Base-by-base conservation (phyloP, 2,797 vertebrate species). In the Pipistrellus kuhlii region DNA sequence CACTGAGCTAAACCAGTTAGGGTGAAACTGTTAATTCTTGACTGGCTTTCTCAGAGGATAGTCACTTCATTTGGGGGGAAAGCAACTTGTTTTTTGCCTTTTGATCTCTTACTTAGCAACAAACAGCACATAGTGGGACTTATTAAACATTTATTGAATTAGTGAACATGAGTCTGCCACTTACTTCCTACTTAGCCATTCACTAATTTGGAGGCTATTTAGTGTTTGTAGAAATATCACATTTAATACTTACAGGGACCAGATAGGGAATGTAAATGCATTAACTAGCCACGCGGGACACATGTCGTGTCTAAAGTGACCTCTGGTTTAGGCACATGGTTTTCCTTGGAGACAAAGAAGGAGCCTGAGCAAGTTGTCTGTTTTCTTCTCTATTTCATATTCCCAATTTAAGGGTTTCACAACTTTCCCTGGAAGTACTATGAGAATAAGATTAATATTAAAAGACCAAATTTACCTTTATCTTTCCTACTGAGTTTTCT, bases 381-480 rank as follows among this genome's bases (percentile, higher is more conserved):
- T 21, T 93, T 87, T 81, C 53, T 68, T 38, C 76, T 71, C 59
- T 73, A 57, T 51, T 44, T 30, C 13, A 4, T 44, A 38, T 71
- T 73, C 92, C 62, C 64, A 94, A 82, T 11, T 59, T 57, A 75
- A 85, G 44, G 87, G 53, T 35, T 94, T 93, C 30, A 35, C n/a
- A 88, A 17, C 4, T 77, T 76, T 94, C 35, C 21, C 20, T 69
- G 62, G 84, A 85, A 73, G 18, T 46, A 30, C 23, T 55, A n/a
- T 82, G 44, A 46, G 48, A 48, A 7, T 68, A 78, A 91, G 21
- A 86, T 94, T 85, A 85, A 75, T 83, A 80, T 46, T 27, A 71
- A 80, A 72, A 85, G 46, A 78, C 72, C 69, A 75, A 66, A 91
- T 89, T 82, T 41, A 46, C 41, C 78, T 85, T 91, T 23, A 69